Conservation (phyloP, 2,113 vertebrate genomes). For the Microcebus murinus region DNA sequence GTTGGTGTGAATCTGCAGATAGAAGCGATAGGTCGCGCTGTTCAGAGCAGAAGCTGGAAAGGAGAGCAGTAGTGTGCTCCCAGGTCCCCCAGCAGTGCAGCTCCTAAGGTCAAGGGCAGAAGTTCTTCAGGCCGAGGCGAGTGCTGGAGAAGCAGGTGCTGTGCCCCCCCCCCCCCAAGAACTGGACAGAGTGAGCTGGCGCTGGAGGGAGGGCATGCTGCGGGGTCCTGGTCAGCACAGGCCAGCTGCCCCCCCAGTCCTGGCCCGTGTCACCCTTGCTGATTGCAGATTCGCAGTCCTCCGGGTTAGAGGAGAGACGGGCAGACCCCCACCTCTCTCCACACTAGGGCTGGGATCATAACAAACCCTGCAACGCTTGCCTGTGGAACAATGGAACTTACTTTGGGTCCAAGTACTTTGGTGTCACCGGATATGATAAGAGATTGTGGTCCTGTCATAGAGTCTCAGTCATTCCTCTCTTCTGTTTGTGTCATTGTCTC, state of each 20-base stretch:
- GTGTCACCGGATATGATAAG: neutral
- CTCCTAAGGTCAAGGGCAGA: neutral
- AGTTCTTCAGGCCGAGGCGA: neutral
- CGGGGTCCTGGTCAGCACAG: neutral
- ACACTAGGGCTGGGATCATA: too few species aligned
- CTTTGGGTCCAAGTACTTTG: neutral
- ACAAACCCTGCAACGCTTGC: neutral
- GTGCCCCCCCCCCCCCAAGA: neutral
- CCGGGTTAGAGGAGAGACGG: neutral
- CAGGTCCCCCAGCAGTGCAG: neutral
- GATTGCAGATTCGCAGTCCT: neutral
- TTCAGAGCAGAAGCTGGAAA: too few species aligned
- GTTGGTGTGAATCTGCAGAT: neutral
- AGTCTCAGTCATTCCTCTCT: neutral
- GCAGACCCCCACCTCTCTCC: neutral
- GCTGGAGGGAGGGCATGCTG: neutral
- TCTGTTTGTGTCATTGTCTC: neutral
- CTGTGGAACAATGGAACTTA: neutral
- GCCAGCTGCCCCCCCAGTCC: neutral
- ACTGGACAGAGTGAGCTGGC: neutral
- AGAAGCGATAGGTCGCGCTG: neutral
- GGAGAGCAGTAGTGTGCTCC: neutral
- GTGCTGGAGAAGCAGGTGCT: neutral
- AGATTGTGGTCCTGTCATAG: fast-evolving
- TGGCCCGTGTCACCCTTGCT: neutral